Percentiles rank a stretch among this genome's conserved stretches.
Evolutionary conservation across 2,888 invertebrate genomes (phyloP).

Genomic region (Catonia carolina): DNA sequence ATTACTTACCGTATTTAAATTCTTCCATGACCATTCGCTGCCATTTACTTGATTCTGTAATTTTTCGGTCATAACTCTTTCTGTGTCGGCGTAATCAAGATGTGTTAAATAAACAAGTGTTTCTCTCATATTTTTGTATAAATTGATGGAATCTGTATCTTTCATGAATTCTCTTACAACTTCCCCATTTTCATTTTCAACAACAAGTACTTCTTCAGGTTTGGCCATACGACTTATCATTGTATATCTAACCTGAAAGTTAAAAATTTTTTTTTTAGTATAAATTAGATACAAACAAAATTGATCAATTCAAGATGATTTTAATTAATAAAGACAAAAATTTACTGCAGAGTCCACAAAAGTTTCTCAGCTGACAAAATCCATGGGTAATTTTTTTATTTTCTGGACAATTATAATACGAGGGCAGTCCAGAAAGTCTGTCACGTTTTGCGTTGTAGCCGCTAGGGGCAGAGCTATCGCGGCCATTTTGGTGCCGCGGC

Average conservation of each 20-base stretch:
- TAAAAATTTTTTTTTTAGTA: too few species aligned
- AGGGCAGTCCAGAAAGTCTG: too few species aligned
- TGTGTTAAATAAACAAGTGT: constrained; percentile 97
- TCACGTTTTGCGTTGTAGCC: too few species aligned
- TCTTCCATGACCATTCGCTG: constrained; percentile 99
- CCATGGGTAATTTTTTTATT: too few species aligned
- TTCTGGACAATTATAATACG: too few species aligned
- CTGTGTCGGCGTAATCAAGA: constrained; percentile 95
- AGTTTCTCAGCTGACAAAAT: too few species aligned
- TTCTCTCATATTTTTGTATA: constrained; percentile 99
- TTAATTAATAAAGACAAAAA: too few species aligned
- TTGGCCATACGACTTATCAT: constrained; percentile 99
- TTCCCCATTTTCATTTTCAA: constrained; percentile 99
- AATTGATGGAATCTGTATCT: constrained; percentile 98
- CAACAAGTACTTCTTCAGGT: constrained; percentile 98
- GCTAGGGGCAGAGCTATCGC: too few species aligned
- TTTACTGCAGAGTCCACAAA: too few species aligned
- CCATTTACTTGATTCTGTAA: constrained; percentile 97
- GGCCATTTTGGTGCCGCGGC: too few species aligned
- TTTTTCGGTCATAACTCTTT: constrained; percentile 98
- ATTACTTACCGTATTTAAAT: constrained; percentile 75
- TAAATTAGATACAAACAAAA: too few species aligned
- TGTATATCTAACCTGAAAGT: constrained; percentile 73
- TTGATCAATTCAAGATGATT: too few species aligned
- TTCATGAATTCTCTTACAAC: constrained; percentile 99